A percentile compares a stretch with the other conserved stretches of the same genome.
Evolutionary conservation across 2,797 vertebrate species (phyloP).

Genomic region (Brotula barbata): DNA sequence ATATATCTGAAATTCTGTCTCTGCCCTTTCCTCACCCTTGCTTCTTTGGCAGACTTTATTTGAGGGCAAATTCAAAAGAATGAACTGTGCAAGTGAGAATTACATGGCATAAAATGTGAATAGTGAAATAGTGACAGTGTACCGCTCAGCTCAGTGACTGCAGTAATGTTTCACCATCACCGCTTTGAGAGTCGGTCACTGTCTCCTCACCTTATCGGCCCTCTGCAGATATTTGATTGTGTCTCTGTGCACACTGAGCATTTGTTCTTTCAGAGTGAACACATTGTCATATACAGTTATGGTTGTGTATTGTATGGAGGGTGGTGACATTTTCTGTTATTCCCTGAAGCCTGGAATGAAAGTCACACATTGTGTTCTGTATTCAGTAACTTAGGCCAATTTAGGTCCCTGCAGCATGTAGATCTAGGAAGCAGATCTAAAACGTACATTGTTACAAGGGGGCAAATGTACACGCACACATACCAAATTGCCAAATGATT

Average conservation of each 20-base stretch:
- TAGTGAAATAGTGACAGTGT: too few relatives aligned
- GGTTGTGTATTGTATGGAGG: constrained; percentile 22
- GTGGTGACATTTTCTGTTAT: neutral
- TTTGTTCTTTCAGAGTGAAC: constrained; percentile 38
- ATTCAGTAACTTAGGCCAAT: too few relatives aligned
- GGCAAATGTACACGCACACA: too few relatives aligned
- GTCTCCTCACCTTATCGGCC: constrained; percentile 42
- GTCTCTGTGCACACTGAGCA: constrained; percentile 11
- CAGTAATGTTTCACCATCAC: neutral
- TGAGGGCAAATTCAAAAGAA: neutral
- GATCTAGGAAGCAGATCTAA: too few relatives aligned
- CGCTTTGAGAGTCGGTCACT: constrained; percentile 2
- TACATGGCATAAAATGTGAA: neutral
- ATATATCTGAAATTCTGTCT: too few relatives aligned
- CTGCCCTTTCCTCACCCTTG: neutral
- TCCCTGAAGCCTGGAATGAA: too few relatives aligned
- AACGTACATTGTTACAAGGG: too few relatives aligned
- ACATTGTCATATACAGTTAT: constrained; percentile 17
- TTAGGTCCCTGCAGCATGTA: too few relatives aligned
- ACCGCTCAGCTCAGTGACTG: neutral
- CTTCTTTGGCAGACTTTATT: neutral
- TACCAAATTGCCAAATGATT: too few relatives aligned
- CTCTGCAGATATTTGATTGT: constrained; percentile 37
- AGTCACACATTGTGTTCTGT: too few relatives aligned
- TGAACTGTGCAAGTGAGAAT: neutral